A percentile compares a stretch with the other conserved stretches of the same genome.
phyloP scores from a whole-genome alignment of 2,888 invertebrate species.

The Euproctis similis region DNA sequence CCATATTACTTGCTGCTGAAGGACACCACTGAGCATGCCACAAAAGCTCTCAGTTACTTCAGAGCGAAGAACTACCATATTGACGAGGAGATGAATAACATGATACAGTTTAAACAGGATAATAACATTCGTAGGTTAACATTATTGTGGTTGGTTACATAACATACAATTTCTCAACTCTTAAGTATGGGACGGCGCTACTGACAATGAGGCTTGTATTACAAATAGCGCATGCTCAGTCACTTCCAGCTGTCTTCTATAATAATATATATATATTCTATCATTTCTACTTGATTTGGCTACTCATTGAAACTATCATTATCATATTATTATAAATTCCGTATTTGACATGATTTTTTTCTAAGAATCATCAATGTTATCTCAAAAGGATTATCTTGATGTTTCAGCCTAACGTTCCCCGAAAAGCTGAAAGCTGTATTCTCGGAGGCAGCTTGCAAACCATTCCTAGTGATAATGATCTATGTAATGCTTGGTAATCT shows the following conservation, averaged over 20 bases:
- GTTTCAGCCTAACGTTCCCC: conserved; percentile 26
- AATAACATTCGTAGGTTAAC: conserved; percentile 41
- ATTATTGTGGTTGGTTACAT: neutral
- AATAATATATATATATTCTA: no score
- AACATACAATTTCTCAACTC: neutral
- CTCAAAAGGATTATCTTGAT: no score
- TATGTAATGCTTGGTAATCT: conserved; percentile 34
- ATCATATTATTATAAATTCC: no score
- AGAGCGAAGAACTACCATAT: conserved; percentile 31
- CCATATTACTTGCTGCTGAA: conserved; percentile 42
- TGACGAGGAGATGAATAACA: conserved; percentile 33
- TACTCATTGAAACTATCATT: no score
- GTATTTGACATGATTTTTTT: no score
- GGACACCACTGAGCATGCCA: conserved; percentile 18
- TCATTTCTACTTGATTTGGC: no score
- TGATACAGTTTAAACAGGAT: conserved; percentile 37
- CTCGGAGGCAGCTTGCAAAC: conserved; percentile 29
- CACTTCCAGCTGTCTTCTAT: no score
- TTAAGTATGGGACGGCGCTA: no score
- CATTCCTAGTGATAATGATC: conserved; percentile 30
- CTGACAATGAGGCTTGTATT: no score
- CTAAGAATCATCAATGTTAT: no score
- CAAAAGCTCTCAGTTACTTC: conserved; percentile 27
- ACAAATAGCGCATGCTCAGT: no score
- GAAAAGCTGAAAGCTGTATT: conserved; percentile 27